phyloP scores from a whole-genome alignment of 2,113 vertebrate species.

The Cephalopterus ornatus region DNA sequence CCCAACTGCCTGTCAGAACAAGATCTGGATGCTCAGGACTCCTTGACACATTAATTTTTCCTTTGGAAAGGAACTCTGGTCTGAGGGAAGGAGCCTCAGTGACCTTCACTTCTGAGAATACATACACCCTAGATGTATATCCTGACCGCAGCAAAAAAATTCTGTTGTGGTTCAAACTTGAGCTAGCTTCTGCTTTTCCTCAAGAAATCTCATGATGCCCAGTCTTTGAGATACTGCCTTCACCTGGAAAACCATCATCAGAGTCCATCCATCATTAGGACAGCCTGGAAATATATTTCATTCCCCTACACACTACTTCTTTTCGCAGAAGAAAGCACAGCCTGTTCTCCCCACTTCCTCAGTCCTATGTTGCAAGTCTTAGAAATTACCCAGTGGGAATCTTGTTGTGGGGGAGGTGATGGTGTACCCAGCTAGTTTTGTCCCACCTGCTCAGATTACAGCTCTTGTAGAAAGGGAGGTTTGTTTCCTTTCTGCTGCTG shows the following conservation, averaged over 20 bases:
- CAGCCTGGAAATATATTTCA: not conserved
- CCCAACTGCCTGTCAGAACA: not conserved
- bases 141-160: not conserved
- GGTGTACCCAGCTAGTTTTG: not conserved
- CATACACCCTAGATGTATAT: not conserved
- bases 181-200: not conserved
- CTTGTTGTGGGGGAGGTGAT: not conserved
- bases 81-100: not conserved
- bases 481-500: not conserved
- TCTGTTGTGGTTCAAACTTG: not conserved
- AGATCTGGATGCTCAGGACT: not conserved
- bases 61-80: not conserved
- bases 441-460: not conserved
- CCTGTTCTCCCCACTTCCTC: not conserved
- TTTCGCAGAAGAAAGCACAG: not conserved
- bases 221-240: not conserved
- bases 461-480: not conserved
- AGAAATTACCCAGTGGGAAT: not conserved
- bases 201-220: not conserved
- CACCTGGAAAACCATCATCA: not conserved
- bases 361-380: not conserved
- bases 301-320: not conserved
- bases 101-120: not conserved
- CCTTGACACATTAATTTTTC: not conserved
- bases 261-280: not conserved